A percentile compares a stretch with the other conserved stretches of the same genome.
Conservation (phyloP, 2,113 vertebrate genomes). For the Empidonax alnorum region DNA sequence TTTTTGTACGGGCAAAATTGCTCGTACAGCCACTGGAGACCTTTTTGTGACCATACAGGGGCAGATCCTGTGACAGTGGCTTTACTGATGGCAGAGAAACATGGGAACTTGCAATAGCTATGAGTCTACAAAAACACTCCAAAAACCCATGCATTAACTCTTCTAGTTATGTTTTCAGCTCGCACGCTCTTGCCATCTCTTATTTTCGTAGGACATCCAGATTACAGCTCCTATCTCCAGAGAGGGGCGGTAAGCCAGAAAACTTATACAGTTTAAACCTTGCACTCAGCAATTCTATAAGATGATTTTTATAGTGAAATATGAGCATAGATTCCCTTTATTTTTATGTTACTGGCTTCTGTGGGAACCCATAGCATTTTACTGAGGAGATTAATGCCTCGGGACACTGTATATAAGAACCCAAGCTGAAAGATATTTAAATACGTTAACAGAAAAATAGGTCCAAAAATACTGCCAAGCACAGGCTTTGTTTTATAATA, state of each 20-base stretch:
- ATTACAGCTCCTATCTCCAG: neutral
- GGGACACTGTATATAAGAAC: neutral
- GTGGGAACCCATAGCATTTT: conserved; percentile 3
- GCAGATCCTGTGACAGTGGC: neutral
- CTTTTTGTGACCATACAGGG: neutral
- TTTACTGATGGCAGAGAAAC: neutral
- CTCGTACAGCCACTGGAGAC: fast-evolving
- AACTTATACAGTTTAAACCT: neutral
- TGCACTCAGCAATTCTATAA: neutral
- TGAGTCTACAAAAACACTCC: neutral
- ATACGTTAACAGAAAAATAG: conserved; percentile 17
- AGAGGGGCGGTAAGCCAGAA: neutral
- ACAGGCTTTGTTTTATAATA: neutral
- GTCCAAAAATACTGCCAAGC: conserved; percentile 8
- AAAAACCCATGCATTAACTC: neutral
- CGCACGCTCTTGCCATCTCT: neutral
- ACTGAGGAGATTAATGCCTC: conserved; percentile 17
- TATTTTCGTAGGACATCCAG: neutral
- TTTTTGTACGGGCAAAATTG: neutral
- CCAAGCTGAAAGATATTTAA: conserved; percentile 14
- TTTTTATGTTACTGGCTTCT: conserved; percentile 10
- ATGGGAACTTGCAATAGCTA: neutral
- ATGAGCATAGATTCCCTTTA: neutral
- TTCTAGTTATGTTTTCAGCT: neutral
- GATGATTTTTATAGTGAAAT: conserved; percentile 18